Percentiles rank a stretch among this genome's conserved stretches.
Conservation (phyloP, 2,888 invertebrate genomes). For the Diplolepis rosae region DNA sequence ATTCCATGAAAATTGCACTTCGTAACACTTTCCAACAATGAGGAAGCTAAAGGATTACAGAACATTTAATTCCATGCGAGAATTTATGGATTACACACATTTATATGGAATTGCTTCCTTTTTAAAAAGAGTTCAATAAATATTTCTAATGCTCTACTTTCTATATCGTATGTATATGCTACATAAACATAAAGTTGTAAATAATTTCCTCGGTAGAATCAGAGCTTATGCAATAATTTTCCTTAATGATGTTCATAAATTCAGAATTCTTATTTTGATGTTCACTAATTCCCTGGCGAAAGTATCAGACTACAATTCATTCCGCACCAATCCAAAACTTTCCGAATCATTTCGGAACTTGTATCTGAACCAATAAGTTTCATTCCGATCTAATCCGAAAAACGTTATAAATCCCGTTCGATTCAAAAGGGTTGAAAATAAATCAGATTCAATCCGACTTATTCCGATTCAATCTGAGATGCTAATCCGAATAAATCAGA, state of each 20-base stretch:
- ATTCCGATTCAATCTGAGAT: too few species aligned
- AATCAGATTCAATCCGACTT: too few species aligned
- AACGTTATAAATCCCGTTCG: too few species aligned
- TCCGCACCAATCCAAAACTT: too few species aligned
- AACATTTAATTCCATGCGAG: background rate
- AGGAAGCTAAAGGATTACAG: constrained; percentile 8
- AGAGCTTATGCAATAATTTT: background rate
- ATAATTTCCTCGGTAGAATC: background rate
- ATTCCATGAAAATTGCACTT: background rate
- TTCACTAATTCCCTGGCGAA: too few species aligned
- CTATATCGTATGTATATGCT: background rate
- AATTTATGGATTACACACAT: background rate
- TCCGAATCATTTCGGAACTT: too few species aligned
- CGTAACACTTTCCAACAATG: background rate
- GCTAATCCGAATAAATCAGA: too few species aligned
- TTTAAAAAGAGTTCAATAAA: constrained; percentile 5
- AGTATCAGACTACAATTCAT: too few species aligned
- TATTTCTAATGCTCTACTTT: constrained; percentile 13
- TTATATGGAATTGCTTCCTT: constrained; percentile 13
- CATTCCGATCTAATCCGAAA: too few species aligned
- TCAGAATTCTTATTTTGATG: too few species aligned
- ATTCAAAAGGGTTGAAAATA: too few species aligned
- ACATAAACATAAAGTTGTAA: background rate
- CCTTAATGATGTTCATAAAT: background rate
- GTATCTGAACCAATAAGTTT: too few species aligned